These are phyloP conservation scores for Scolopax mira DNA, from an alignment of 2,113 vertebrate species.

Conservation along the genomic window DNA sequence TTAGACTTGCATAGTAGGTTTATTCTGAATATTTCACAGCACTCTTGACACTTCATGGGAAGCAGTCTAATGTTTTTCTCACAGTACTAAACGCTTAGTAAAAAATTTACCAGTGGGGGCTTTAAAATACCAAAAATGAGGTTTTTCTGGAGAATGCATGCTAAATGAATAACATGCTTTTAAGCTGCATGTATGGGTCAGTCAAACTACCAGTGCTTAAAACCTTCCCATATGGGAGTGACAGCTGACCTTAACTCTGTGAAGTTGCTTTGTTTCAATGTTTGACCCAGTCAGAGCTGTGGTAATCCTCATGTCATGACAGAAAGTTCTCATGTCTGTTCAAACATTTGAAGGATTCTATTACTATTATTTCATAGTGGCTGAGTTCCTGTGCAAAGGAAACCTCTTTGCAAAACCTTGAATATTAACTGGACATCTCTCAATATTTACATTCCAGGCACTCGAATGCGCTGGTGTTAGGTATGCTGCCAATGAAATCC, in stretches of 20 bases:
- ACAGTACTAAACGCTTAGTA: neutral
- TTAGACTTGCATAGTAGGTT: neutral
- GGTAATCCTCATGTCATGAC: neutral
- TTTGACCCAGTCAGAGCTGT: neutral
- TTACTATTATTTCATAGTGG: neutral
- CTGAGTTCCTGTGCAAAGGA: neutral
- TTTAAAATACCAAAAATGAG: neutral
- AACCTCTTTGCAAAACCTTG: neutral
- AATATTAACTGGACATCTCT: neutral
- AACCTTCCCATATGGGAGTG: neutral
- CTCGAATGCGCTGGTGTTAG: neutral
- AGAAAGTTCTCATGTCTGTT: neutral
- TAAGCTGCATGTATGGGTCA: fast-evolving
- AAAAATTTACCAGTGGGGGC: neutral
- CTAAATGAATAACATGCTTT: neutral
- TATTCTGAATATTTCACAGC: neutral
- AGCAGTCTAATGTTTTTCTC: neutral
- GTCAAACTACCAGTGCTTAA: neutral
- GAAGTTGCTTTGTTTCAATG: neutral
- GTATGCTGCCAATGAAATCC: neutral
- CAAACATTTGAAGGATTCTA: neutral
- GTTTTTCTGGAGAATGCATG: neutral
- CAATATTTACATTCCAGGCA: neutral
- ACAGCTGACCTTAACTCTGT: neutral
- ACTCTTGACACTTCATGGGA: neutral